Base-by-base conservation (phyloP, 2,888 invertebrate species). In the Rhopalosiphum nymphaeae region DNA sequence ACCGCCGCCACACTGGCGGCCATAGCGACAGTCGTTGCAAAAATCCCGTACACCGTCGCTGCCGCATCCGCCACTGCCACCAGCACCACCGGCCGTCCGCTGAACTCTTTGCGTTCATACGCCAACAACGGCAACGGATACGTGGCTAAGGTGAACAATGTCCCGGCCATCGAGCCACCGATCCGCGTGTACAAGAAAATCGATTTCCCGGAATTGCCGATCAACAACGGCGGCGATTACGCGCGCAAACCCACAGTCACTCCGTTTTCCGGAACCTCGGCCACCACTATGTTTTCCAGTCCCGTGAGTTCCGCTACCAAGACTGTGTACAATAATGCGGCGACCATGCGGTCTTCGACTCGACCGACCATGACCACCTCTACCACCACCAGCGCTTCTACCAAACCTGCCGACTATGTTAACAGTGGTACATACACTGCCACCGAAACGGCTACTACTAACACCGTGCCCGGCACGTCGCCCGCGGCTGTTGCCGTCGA, bases 131-230 rank as follows among this genome's bases (percentile, higher is more conserved):
- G 7, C 2, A 36, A 36, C 3, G 36, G 78, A 78, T 36, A 42
- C 9, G 9, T 36, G 9, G 9, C 78, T 21, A 78, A 36, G 2
- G 21, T 7, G 36, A 78, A 21, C 0, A 21, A 36, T 84, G 92
- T 44, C 42, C 85, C 86, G 29, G 88, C 67, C 11, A 36, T 57
- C 26, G 89, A 56, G 11, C 57, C 90, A 21, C 44, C 93, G 21
- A 93, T 94, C 25, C 94, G 78, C 42, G 93, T 94, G 46, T 94
- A 95, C 57, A 95, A 95, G 57, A 95, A 94, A 91, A 95, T 94
- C 46, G 95, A 95, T 57, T 44, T 94, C 25, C 44, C 93, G 21
- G 78, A 21, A 9, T 78, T 44, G 9, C 92, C 94, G 21, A n/a
- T 61, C n/a, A 36, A n/a, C 29, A n/a, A 49, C 42, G 4, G 3